Percentiles rank a stretch among this genome's conserved stretches.
Evolutionary conservation across 2,888 invertebrate genomes (phyloP).

Genomic region (Protonemura montana): DNA sequence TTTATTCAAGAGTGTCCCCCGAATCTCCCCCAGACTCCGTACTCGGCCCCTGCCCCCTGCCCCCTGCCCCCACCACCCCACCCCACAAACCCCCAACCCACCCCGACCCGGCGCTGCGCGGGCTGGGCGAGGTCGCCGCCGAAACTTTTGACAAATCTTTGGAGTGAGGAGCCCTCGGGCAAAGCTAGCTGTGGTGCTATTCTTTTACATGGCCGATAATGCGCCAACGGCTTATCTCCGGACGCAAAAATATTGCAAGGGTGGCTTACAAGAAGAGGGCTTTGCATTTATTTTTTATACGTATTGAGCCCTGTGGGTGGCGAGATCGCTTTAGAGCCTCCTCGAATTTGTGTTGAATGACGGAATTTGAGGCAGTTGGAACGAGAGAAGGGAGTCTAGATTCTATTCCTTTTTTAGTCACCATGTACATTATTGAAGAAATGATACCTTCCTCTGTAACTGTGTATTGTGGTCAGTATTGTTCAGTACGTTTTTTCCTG

Average conservation of each 20-base stretch:
- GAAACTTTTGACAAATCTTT: constrained; percentile 21
- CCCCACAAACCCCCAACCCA: background rate
- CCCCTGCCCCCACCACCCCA: background rate
- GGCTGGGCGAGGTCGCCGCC: background rate
- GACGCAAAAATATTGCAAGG: constrained; percentile 41
- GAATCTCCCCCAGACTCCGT: background rate
- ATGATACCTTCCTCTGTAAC: too few species aligned
- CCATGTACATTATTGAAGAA: too few species aligned
- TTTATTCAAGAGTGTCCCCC: constrained; percentile 42
- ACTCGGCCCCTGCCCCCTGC: background rate
- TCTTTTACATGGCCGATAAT: constrained; percentile 18
- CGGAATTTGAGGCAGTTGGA: too few species aligned
- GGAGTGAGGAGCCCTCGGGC: background rate
- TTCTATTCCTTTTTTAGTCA: too few species aligned
- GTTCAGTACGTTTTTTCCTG: too few species aligned
- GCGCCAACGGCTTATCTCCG: background rate
- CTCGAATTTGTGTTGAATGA: constrained; percentile 7
- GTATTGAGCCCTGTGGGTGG: constrained; percentile 1
- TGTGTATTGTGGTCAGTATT: too few species aligned
- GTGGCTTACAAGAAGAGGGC: constrained; percentile 35
- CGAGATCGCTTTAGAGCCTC: constrained; percentile 31
- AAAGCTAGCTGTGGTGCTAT: constrained; percentile 44
- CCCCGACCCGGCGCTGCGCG: too few species aligned
- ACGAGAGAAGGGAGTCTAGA: too few species aligned
- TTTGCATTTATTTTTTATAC: constrained; percentile 46